Percentiles rank a stretch among this genome's conserved stretches.
phyloP scores from a whole-genome alignment of 2,888 invertebrate genomes.

The Agriopis leucophaearia region DNA sequence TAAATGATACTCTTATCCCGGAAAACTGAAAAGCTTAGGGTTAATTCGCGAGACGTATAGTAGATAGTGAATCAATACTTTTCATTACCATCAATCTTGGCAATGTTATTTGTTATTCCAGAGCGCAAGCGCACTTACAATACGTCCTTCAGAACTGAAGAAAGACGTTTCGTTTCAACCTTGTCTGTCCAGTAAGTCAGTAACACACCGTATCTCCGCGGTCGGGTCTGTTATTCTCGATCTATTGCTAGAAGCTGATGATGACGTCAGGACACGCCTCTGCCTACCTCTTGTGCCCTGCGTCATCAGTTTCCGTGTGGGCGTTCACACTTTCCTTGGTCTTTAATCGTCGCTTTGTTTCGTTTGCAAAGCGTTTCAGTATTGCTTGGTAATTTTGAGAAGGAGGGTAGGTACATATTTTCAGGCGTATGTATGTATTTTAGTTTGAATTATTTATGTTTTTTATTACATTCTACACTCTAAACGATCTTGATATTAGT shows the following conservation, averaged over 20 bases:
- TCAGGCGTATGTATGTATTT: too few species aligned
- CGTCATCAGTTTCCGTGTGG: conserved; percentile 37
- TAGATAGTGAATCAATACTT: too few species aligned
- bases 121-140: too few species aligned
- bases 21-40: too few species aligned
- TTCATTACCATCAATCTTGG: too few species aligned
- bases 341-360: conserved; percentile 38
- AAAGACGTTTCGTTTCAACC: not conserved
- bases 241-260: not conserved
- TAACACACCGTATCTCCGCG: not conserved
- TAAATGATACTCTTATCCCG: too few species aligned
- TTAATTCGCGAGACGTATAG: too few species aligned
- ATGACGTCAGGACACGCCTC: conserved; percentile 45
- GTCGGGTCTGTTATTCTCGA: conserved; percentile 8
- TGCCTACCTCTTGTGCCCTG: not conserved
- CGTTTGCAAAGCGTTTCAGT: not conserved
- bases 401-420: too few species aligned
- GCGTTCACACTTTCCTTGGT: conserved; percentile 48
- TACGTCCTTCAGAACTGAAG: not conserved
- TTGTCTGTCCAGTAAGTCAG: conserved; percentile 20
- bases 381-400: not conserved
- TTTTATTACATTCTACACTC: too few species aligned
- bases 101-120: too few species aligned
- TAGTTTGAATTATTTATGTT: not conserved
- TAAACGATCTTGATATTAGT: too few species aligned